A percentile compares a stretch with the other conserved stretches of the same genome.
Evolutionary conservation across 2,113 vertebrate species (phyloP).

Genomic region (Furnarius figulus): DNA sequence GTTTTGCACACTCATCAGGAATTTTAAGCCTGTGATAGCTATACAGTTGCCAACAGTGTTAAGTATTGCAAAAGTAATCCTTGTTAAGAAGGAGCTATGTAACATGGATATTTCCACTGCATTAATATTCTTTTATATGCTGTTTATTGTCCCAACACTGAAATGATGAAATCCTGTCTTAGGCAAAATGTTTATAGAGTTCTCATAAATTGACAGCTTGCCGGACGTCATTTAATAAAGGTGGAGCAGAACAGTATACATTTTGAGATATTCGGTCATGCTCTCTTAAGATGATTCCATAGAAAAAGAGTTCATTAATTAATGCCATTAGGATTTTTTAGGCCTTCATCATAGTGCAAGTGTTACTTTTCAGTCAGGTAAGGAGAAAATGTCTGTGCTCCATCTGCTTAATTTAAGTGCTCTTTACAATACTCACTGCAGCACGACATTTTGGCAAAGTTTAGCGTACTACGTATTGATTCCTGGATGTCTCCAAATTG

Average conservation of each 20-base stretch:
- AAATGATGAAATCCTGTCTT: neutral
- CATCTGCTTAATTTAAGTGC: neutral
- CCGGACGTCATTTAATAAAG: conserved; percentile 14
- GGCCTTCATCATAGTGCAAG: neutral
- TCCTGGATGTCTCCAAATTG: neutral
- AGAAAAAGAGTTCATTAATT: neutral
- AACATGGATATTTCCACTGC: neutral
- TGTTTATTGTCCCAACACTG: neutral
- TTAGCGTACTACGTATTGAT: neutral
- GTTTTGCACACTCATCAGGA: conserved; percentile 28
- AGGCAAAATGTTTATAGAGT: neutral
- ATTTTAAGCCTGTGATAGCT: conserved; percentile 39
- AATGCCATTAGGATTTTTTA: neutral
- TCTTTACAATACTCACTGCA: neutral
- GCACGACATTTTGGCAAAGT: neutral
- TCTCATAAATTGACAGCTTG: neutral
- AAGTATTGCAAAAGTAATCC: conserved; percentile 12
- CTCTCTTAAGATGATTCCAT: neutral
- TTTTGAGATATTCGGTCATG: neutral
- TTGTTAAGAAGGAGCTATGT: conserved; percentile 4
- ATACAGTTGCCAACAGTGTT: conserved; percentile 19
- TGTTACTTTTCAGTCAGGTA: neutral
- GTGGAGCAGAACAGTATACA: neutral
- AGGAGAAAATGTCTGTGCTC: neutral
- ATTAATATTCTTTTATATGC: conserved; percentile 22